Base-by-base conservation (phyloP, 2,888 invertebrate genomes). In the Petrolisthes cinctipes region DNA sequence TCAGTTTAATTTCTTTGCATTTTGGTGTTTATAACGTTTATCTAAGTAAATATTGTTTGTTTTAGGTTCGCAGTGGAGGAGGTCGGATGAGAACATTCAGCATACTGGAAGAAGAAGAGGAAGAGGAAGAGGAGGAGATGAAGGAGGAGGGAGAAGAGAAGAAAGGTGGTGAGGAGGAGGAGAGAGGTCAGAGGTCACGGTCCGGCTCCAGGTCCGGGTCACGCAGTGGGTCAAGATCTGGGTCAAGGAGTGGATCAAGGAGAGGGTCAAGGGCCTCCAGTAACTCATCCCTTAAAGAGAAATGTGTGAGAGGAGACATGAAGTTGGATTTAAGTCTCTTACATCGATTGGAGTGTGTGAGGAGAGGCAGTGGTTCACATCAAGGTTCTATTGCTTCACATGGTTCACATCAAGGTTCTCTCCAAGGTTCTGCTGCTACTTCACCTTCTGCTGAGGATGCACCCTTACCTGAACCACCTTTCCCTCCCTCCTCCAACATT, bases 151-250 rank as follows among this genome's bases (percentile, higher is more conserved):
- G 86, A 57, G 82, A 89, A 84, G 89, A 82, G 90, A 86, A 51
- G 23, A 83, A 90, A 71, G 91, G 94, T 93, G 92, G 91, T 83
- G 91, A 91, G 79, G 94, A 94, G 91, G 23, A 61, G n/a, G 85
- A 91, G 54, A 90, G 94, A 93, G 92, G 91, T 82, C 91, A 91
- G 79, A 94, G 94, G 91, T 94, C 94, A 92, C 93, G 93, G 14
- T 93, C 85, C 57, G 86, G 91, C 82, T 88, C 89, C 76, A 76
- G 86, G 51, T 80, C 89, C 87, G 86, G 88, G 54, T 88, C 91
- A 75, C 85, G 90, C 9, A 90, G 90, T 71, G 90, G 90, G 17
- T 90, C 90, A 17, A 66, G 90, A 9, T 89, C 88, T 51, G 89
- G 90, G 4, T 90, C 90, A 5, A 20, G 90, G n/a, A 89, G 89